Evolutionary conservation across 2,797 vertebrate genomes (phyloP).

Genomic region (Pampus argenteus): DNA sequence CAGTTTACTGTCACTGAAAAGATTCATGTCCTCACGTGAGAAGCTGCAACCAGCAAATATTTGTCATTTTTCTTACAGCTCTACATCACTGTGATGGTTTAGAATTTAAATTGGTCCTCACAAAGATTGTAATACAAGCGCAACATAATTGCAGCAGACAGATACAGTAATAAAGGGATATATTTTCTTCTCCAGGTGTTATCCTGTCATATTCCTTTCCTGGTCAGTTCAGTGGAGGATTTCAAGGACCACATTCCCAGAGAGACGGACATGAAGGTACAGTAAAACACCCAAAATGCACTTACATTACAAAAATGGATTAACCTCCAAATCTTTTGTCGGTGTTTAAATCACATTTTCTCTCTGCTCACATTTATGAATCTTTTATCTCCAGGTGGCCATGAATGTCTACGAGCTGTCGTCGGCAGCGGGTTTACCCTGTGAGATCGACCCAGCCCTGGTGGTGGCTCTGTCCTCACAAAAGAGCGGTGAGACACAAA

Average conservation of each 20-base stretch:
- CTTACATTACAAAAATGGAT: accelerated
- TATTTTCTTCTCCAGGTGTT: conserved; percentile 87
- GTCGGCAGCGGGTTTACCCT: conserved; percentile 95
- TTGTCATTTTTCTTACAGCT: too few species aligned
- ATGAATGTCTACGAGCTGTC: conserved; percentile 99
- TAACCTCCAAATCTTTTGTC: background rate
- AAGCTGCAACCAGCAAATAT: too few species aligned
- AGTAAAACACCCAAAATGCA: conserved; percentile 9
- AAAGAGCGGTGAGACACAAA: conserved; percentile 90
- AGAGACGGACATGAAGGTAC: conserved; percentile 99
- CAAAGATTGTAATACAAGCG: too few species aligned
- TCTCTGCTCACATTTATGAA: too few species aligned
- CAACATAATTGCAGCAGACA: too few species aligned
- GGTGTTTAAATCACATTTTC: background rate
- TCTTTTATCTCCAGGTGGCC: conserved; percentile 87
- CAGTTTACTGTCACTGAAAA: too few species aligned
- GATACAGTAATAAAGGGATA: too few species aligned
- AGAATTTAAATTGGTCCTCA: too few species aligned
- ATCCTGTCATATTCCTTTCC: conserved; percentile 98
- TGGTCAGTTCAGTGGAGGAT: conserved; percentile 98
- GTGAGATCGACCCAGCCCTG: conserved; percentile 97
- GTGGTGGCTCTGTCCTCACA: conserved; percentile 97
- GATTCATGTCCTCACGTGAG: background rate
- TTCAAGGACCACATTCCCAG: conserved; percentile 99
- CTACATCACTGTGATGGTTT: too few species aligned